These are phyloP conservation scores for Calliopsis andreniformis DNA, from an alignment of 1,140 invertebrate species.

Conservation along the genomic window DNA sequence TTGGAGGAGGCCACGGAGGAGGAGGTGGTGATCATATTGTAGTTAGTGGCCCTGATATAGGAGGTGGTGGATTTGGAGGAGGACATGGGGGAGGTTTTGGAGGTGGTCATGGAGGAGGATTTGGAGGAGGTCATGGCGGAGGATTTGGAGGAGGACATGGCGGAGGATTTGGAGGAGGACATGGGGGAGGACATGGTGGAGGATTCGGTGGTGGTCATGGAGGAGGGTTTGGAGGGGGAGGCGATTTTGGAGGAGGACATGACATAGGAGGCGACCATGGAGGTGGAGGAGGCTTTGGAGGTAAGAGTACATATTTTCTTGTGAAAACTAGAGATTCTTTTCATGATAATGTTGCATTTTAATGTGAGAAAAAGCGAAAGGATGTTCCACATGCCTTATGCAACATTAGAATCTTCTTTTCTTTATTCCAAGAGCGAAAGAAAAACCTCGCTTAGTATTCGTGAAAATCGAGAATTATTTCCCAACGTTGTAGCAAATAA, in stretches of 20 bases:
- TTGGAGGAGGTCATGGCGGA: slow-evolving; percentile 49
- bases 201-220: slow-evolving; percentile 27
- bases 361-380: no score
- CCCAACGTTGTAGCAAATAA: background rate
- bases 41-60: slow-evolving; percentile 32
- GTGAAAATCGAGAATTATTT: background rate
- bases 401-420: background rate
- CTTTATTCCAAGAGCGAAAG: background rate
- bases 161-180: slow-evolving; percentile 44
- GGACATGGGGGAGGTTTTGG: slow-evolving; percentile 53
- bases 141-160: slow-evolving; percentile 29
- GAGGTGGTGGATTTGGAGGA: slow-evolving; percentile 48
- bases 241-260: slow-evolving; percentile 40
- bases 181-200: slow-evolving; percentile 11
- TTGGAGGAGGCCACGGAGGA: slow-evolving; percentile 53
- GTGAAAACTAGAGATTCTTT: no score
- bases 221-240: slow-evolving; percentile 27
- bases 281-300: slow-evolving; percentile 38
- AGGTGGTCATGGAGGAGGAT: slow-evolving; percentile 40
- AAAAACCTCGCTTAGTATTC: background rate
- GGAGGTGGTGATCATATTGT: no score
- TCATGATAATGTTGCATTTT: no score
- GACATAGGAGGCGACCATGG: slow-evolving; percentile 31
- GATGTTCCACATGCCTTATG: no score
- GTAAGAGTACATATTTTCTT: no score